Conservation (phyloP, 2,888 invertebrate species). For the Spilarctia lutea region DNA sequence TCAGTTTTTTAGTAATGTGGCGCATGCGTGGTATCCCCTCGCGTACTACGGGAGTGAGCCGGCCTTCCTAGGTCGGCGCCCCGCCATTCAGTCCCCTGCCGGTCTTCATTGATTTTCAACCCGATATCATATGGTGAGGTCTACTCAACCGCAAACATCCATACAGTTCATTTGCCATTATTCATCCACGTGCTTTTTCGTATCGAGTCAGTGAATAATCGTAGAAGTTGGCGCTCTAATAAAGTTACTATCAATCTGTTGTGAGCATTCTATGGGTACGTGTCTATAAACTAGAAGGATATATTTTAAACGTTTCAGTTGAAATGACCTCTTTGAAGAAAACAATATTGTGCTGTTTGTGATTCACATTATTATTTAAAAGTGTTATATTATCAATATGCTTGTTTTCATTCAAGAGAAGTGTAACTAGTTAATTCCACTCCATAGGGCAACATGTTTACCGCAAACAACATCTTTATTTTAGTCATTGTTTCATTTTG, state of each 20-base stretch:
- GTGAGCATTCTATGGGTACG: background rate
- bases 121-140: slow-evolving; percentile 64
- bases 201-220: slow-evolving; percentile 19
- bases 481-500: slow-evolving; percentile 35
- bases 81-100: slow-evolving; percentile 75
- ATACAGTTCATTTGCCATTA: slow-evolving; percentile 64
- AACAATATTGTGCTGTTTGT: slow-evolving; percentile 23
- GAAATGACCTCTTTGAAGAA: slow-evolving; percentile 39
- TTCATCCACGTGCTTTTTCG: slow-evolving; percentile 55
- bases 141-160: slow-evolving; percentile 68
- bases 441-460: slow-evolving; percentile 26
- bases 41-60: slow-evolving; percentile 76
- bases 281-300: slow-evolving; percentile 1
- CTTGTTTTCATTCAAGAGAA: slow-evolving; percentile 38
- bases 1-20: slow-evolving; percentile 32
- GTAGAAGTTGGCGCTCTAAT: slow-evolving; percentile 14
- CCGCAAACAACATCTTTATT: slow-evolving; percentile 39
- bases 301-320: slow-evolving; percentile 16
- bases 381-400: slow-evolving; percentile 13
- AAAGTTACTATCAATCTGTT: background rate
- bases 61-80: slow-evolving; percentile 83
- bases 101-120: slow-evolving; percentile 81
- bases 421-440: slow-evolving; percentile 30
- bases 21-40: slow-evolving; percentile 77
- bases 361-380: slow-evolving; percentile 33